Evolutionary conservation across 2,113 vertebrate genomes (phyloP).

Genomic region (Varanus komodoensis): DNA sequence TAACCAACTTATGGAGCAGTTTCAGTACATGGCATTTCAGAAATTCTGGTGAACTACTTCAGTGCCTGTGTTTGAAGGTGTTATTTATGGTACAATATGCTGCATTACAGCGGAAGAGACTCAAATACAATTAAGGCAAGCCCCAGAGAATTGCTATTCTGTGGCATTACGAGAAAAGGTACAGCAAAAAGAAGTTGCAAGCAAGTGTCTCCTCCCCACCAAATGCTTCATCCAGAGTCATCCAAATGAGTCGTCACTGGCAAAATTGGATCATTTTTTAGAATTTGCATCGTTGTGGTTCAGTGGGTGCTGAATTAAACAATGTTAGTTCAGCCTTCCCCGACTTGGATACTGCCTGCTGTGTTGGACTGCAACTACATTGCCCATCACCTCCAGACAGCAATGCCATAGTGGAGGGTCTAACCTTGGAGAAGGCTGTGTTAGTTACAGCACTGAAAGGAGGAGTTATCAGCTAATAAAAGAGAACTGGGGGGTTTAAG

Average conservation of each 20-base stretch:
- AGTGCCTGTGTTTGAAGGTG: neutral
- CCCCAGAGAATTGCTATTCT: fast-evolving
- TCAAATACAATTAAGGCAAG: neutral
- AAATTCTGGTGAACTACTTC: neutral
- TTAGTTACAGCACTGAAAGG: too few relatives aligned
- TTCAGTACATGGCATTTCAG: neutral
- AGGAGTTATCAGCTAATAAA: neutral
- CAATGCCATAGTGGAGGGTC: too few relatives aligned
- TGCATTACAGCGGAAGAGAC: neutral
- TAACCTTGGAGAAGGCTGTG: too few relatives aligned
- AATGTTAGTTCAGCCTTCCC: neutral
- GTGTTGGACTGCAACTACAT: too few relatives aligned
- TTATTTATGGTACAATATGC: neutral
- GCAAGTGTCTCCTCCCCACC: neutral
- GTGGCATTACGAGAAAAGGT: fast-evolving
- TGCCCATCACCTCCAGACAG: too few relatives aligned
- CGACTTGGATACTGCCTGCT: too few relatives aligned
- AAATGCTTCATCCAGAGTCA: neutral
- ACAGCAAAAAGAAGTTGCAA: neutral
- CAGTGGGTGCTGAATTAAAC: neutral
- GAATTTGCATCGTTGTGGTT: neutral
- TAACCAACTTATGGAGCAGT: neutral
- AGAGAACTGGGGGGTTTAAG: neutral
- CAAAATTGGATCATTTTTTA: neutral
- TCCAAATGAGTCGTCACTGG: too few relatives aligned